Percentiles rank a stretch among this genome's conserved stretches.
These are phyloP conservation scores for Dolichoris vasculosae DNA, from an alignment of 1,140 invertebrate species.

Conservation along the genomic window DNA sequence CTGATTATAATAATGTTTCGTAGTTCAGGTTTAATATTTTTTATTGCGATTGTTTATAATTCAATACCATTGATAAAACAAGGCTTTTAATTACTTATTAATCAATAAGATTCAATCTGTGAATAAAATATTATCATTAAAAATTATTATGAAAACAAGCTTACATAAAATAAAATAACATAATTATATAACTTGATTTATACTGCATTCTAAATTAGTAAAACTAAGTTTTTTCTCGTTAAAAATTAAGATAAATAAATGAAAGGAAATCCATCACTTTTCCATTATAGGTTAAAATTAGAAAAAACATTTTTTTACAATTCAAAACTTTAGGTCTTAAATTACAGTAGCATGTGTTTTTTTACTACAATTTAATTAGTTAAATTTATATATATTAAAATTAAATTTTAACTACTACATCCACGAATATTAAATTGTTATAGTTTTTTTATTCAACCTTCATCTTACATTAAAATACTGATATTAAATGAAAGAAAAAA, in stretches of 20 bases:
- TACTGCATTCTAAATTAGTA: no score
- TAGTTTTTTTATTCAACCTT: background rate
- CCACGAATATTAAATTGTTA: slow-evolving; percentile 3
- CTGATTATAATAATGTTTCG: no score
- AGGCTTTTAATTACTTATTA: no score
- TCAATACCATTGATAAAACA: no score
- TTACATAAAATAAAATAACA: background rate
- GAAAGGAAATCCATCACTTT: no score
- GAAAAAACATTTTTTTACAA: no score
- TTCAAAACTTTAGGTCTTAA: no score
- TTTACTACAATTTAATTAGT: no score
- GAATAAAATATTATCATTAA: background rate
- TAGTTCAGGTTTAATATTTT: background rate
- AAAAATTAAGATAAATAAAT: no score
- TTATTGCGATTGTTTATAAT: background rate
- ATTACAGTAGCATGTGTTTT: no score
- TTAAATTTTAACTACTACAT: slow-evolving; percentile 23
- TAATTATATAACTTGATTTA: background rate
- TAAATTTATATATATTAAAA: background rate
- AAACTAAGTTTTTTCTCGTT: no score
- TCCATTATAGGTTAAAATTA: no score
- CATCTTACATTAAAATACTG: slow-evolving; percentile 29
- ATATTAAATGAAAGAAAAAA: slow-evolving; percentile 41
- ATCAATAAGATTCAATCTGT: background rate
- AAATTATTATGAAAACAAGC: background rate